Base-by-base conservation (phyloP, 2,797 vertebrate species). In the Alfaro cultratus region DNA sequence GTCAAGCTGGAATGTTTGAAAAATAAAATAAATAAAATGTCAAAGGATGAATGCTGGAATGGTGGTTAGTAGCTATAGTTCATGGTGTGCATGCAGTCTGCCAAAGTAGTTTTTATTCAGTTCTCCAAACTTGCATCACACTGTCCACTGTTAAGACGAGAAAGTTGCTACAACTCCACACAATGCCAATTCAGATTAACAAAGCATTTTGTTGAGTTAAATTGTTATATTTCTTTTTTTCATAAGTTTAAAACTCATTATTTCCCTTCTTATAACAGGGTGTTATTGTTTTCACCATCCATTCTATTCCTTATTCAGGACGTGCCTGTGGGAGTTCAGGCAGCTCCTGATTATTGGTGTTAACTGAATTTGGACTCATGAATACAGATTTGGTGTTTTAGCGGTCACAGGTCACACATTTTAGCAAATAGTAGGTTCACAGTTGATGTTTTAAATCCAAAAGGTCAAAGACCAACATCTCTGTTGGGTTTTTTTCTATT, bases 321-420 rank as follows among this genome's bases (percentile, higher is more conserved):
- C 12, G 18, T 23, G 5, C 29, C 46, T 64, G 55, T 47, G 31
- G 73, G 47, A 74, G 18, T 74, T 23, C 26, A 57, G 39, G 39
- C 29, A 46, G 21, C 51, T 79, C 29, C 46, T 36, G n/a, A 72
- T 31, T 45, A 45, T 47, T 29, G 16, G 39, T 15, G 7, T 15
- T 23, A 45, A 46, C 51, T 34, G 55, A 9, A 29, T 75, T 45
- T 45, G 21, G 74, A 60, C 29, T 45, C 11, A 16, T 1, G 41
- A 70, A 78, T 45, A 23, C 45, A 51, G 49, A 45, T 49, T 71
- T 55, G 34, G n/a, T 9, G 21, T 78, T 45, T n/a, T 31, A 15
- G 13, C 31, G 41, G 71, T 72, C 21, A 26, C 18, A 72, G 77
- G 70, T 73, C 70, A 51, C n/a, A 76, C 29, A 46, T 5, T 62